Percentiles rank a stretch among this genome's conserved stretches.
phyloP scores from a whole-genome alignment of 2,797 vertebrate species.

The Adelosebastes latens region DNA sequence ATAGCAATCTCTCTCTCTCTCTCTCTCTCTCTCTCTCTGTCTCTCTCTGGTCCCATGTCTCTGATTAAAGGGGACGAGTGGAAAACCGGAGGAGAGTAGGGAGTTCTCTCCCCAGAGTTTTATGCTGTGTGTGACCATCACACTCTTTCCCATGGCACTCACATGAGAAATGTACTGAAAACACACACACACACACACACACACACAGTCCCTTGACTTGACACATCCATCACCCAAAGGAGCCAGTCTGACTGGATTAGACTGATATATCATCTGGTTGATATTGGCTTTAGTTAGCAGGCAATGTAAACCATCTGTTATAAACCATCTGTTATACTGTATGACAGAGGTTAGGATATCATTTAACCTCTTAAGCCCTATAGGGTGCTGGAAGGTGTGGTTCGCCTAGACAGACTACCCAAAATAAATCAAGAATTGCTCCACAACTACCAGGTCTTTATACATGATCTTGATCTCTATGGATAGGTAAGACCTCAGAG shows the following conservation, averaged over 20 bases:
- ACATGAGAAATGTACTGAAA: slow-evolving; percentile 19
- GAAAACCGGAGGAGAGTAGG: slow-evolving; percentile 50
- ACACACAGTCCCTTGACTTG: not conserved
- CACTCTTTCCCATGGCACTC: slow-evolving; percentile 54
- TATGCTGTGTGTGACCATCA: slow-evolving; percentile 43
- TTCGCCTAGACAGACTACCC: too few species aligned
- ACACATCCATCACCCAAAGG: not conserved
- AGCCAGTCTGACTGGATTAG: not conserved
- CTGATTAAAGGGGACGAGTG: slow-evolving; percentile 62
- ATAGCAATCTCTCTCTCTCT: slow-evolving; percentile 67
- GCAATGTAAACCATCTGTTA: not conserved
- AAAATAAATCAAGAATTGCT: too few species aligned
- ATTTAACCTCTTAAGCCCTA: too few species aligned
- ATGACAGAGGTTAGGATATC: not conserved
- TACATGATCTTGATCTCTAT: too few species aligned
- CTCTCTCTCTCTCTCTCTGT: slow-evolving; percentile 25
- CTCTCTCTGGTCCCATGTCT: slow-evolving; percentile 44
- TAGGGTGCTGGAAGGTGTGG: too few species aligned
- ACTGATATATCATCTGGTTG: not conserved
- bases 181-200: not conserved
- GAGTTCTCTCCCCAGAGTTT: slow-evolving; percentile 55
- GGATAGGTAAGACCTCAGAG: too few species aligned
- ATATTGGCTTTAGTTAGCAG: not conserved
- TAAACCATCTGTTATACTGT: not conserved
- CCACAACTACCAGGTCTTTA: too few species aligned